Percentiles rank a stretch among this genome's conserved stretches.
Evolutionary conservation across 2,888 invertebrate species (phyloP).

Genomic region (Timema podura): DNA sequence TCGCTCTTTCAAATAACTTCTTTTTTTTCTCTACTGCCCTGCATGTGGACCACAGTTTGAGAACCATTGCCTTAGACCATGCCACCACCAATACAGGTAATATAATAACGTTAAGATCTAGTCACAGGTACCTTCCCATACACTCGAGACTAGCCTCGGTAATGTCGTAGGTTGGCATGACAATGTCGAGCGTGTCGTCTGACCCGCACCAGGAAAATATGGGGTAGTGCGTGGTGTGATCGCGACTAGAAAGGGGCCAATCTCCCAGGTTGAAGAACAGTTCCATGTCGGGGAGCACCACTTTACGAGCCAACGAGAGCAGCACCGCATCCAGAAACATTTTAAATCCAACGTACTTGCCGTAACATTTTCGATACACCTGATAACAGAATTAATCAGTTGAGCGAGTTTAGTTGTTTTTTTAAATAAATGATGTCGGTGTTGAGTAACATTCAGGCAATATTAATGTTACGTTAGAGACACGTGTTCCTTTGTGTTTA

Average conservation of each 20-base stretch:
- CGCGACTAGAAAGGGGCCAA: slow-evolving; percentile 74
- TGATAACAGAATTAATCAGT: slow-evolving; percentile 35
- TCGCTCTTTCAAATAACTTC: too few relatives aligned
- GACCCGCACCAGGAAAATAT: slow-evolving; percentile 98
- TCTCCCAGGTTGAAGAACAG: slow-evolving; percentile 92
- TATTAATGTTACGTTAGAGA: too few relatives aligned
- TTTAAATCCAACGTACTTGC: slow-evolving; percentile 92
- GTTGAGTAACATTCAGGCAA: too few relatives aligned
- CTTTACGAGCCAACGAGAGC: slow-evolving; percentile 75
- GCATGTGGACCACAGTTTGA: too few relatives aligned
- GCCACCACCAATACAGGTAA: too few relatives aligned
- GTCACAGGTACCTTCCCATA: slow-evolving; percentile 71
- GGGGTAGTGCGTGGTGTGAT: slow-evolving; percentile 58
- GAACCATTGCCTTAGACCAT: too few relatives aligned
- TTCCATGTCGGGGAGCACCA: slow-evolving; percentile 78
- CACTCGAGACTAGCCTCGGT: slow-evolving; percentile 88
- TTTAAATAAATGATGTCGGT: too few relatives aligned
- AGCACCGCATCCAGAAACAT: slow-evolving; percentile 91
- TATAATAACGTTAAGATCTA: too few relatives aligned
- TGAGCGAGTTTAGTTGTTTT: not conserved
- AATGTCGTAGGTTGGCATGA: slow-evolving; percentile 93
- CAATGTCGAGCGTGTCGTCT: slow-evolving; percentile 76
- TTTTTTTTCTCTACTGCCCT: too few relatives aligned
- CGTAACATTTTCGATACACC: slow-evolving; percentile 84
- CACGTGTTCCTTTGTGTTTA: too few relatives aligned